Evolutionary conservation across 2,113 vertebrate genomes (phyloP).

Genomic region (Colaptes auratus): DNA sequence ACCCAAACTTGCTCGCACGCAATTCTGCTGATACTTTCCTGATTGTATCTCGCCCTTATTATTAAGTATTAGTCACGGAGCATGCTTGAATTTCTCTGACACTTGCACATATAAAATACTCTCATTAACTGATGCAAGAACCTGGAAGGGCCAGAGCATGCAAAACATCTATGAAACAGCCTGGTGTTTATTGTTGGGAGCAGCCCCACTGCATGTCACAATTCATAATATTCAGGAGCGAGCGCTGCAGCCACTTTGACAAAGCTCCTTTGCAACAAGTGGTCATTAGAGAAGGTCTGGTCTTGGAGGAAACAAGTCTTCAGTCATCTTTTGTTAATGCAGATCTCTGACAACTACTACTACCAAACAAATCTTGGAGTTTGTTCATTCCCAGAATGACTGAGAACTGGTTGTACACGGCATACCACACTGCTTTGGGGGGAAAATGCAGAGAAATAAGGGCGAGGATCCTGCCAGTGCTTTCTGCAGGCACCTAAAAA

Average conservation of each 20-base stretch:
- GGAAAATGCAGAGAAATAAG: background rate
- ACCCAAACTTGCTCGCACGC: background rate
- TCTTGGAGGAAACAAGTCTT: background rate
- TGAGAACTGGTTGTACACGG: background rate
- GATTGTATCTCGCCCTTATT: slow-evolving; percentile 32
- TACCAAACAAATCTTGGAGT: background rate
- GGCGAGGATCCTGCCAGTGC: background rate
- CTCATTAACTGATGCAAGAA: slow-evolving; percentile 17
- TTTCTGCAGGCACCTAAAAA: background rate
- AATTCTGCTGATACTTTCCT: slow-evolving; percentile 26
- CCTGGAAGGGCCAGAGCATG: background rate
- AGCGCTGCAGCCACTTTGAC: background rate
- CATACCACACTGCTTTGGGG: background rate
- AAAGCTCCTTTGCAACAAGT: background rate
- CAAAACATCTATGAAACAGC: background rate
- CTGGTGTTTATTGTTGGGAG: background rate
- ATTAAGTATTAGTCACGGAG: slow-evolving; percentile 32
- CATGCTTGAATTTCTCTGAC: slow-evolving; percentile 42
- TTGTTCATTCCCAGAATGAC: background rate
- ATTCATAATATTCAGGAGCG: background rate
- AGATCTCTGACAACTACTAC: background rate
- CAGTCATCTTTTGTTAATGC: background rate
- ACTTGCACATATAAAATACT: slow-evolving; percentile 28
- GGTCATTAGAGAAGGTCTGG: background rate
- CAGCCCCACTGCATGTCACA: background rate